Conservation (phyloP, 2,797 vertebrate species). For the Falco naumanni region DNA sequence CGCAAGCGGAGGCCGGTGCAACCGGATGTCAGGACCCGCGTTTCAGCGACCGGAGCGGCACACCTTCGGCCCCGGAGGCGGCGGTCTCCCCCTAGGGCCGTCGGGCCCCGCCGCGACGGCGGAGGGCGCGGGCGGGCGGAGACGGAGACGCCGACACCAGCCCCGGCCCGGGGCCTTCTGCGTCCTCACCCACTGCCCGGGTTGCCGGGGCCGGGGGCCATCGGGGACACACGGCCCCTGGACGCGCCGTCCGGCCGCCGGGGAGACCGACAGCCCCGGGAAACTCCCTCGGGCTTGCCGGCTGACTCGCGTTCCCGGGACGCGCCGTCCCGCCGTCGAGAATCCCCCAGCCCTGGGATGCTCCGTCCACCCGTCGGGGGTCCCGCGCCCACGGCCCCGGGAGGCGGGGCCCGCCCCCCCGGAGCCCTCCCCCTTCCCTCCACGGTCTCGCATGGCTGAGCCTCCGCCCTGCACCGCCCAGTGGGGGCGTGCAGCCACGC, state of each 20-base stretch:
- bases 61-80: fast-evolving
- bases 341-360: too few relatives aligned
- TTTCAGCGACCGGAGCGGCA: neutral
- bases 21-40: too few relatives aligned
- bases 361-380: neutral
- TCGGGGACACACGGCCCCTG: neutral
- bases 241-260: too few relatives aligned
- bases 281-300: neutral
- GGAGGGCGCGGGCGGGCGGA: too few relatives aligned
- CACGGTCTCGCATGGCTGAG: neutral
- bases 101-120: too few relatives aligned
- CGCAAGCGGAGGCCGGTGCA: too few relatives aligned
- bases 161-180: too few relatives aligned
- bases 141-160: neutral
- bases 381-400: neutral
- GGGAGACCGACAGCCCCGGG: neutral
- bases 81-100: too few relatives aligned
- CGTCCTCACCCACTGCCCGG: neutral
- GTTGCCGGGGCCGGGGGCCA: too few relatives aligned
- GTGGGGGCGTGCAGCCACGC: neutral
- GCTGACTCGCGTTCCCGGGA: too few relatives aligned
- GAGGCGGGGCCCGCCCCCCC: too few relatives aligned
- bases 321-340: neutral
- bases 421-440: neutral
- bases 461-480: neutral